A percentile compares a stretch with the other conserved stretches of the same genome.
phyloP scores from a whole-genome alignment of 1,140 invertebrate species.

The Forficula auricularia region DNA sequence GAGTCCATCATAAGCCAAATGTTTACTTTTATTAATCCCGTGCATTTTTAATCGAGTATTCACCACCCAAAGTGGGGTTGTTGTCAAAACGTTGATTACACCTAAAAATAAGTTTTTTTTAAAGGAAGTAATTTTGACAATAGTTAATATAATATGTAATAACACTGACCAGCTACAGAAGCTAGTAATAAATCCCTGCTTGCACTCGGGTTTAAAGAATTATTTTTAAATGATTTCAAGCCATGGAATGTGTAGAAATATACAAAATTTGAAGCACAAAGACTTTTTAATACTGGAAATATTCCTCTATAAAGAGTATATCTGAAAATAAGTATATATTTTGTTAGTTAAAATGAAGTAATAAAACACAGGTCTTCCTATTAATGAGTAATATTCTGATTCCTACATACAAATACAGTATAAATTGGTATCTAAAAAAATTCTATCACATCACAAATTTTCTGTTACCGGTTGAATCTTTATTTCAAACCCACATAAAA shows the following conservation, averaged over 20 bases:
- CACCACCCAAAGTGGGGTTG: conserved; percentile 80
- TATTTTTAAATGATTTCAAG: conserved; percentile 39
- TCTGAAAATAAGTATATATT: conserved; percentile 26
- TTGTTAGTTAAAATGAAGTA: conserved; percentile 9
- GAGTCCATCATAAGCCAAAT: conserved; percentile 6
- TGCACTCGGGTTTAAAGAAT: conserved; percentile 33
- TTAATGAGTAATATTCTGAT: no score
- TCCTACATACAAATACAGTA: no score
- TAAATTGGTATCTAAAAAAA: no score
- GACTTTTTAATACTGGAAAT: conserved; percentile 58
- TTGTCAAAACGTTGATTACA: conserved; percentile 62
- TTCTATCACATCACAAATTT: no score
- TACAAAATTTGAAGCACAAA: conserved; percentile 78
- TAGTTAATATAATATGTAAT: no score
- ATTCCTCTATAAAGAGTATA: conserved; percentile 59
- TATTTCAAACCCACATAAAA: no score
- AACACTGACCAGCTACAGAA: conserved; percentile 44
- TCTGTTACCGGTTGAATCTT: no score
- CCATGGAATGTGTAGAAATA: conserved; percentile 86
- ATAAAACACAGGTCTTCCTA: no score
- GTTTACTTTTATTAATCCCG: conserved; percentile 19
- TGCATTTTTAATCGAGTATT: conserved; percentile 71
- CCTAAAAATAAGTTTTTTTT: conserved; percentile 33
- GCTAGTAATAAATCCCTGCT: conserved; percentile 59
- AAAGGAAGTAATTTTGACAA: conserved; percentile 1